Conservation (phyloP, 2,888 invertebrate genomes). For the Trisateles emortualis region DNA sequence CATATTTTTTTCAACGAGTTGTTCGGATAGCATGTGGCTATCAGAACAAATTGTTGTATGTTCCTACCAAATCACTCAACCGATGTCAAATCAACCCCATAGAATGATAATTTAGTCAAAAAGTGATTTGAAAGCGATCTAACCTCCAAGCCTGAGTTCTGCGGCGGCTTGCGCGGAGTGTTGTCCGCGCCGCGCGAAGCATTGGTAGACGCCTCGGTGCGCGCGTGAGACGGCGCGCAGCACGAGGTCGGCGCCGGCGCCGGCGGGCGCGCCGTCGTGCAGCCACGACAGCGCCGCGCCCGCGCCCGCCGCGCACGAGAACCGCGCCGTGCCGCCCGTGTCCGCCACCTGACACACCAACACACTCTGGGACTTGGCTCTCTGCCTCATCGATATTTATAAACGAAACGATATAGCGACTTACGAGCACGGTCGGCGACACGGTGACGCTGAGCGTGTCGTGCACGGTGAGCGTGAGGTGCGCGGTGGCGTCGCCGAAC, state of each 20-base stretch:
- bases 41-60: too few relatives aligned
- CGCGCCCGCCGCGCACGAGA: slow-evolving; percentile 89
- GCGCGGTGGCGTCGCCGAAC: slow-evolving; percentile 89
- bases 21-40: too few relatives aligned
- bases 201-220: slow-evolving; percentile 95
- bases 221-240: slow-evolving; percentile 88
- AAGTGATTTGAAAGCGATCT: slow-evolving; percentile 52
- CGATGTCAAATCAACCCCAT: too few relatives aligned
- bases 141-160: slow-evolving; percentile 92
- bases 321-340: slow-evolving; percentile 89
- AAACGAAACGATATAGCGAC: too few relatives aligned
- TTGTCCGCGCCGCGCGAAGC: slow-evolving; percentile 90
- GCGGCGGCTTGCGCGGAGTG: slow-evolving; percentile 92
- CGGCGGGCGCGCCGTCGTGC: slow-evolving; percentile 89
- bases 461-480: slow-evolving; percentile 87
- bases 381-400: background rate
- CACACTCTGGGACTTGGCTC: too few relatives aligned
- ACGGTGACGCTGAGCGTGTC: slow-evolving; percentile 88
- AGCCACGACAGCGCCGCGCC: slow-evolving; percentile 88
- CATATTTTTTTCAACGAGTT: too few relatives aligned
- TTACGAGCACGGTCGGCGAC: slow-evolving; percentile 86
- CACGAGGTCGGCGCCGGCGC: slow-evolving; percentile 56
- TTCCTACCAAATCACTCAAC: too few relatives aligned
- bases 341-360: slow-evolving; percentile 87
- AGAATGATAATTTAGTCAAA: too few relatives aligned